phyloP scores from a whole-genome alignment of 2,888 invertebrate species.

The Drosophila putrida region DNA sequence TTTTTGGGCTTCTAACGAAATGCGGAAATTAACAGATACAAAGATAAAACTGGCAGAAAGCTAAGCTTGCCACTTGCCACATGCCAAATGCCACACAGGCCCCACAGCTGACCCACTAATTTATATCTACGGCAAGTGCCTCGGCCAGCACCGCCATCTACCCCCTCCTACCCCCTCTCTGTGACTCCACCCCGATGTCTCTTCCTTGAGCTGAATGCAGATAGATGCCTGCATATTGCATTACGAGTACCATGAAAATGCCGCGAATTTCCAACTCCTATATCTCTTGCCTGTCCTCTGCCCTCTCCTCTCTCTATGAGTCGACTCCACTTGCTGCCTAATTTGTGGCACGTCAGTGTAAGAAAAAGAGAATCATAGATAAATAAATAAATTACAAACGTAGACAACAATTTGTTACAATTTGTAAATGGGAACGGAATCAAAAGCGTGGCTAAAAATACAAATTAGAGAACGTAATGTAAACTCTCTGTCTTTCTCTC shows the following conservation, averaged over 20 bases:
- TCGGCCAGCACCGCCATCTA: background rate
- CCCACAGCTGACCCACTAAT: constrained; percentile 49
- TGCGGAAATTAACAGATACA: constrained; percentile 71
- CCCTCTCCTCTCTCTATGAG: background rate
- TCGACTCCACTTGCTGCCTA: constrained; percentile 11
- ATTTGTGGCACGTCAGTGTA: constrained; percentile 40
- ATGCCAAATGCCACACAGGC: background rate
- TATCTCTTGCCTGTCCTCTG: background rate
- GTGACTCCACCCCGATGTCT: background rate
- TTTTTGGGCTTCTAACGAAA: constrained; percentile 38
- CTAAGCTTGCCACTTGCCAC: background rate
- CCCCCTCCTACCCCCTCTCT: background rate
- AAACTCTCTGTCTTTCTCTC: background rate
- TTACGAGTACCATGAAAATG: constrained; percentile 16
- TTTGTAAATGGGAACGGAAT: constrained; percentile 34
- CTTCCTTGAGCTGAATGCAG: constrained; percentile 46
- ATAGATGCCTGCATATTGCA: constrained; percentile 56
- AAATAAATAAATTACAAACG: constrained; percentile 49
- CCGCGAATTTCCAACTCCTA: background rate
- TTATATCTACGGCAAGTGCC: constrained; percentile 37
- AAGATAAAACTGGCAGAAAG: constrained; percentile 48
- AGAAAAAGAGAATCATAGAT: constrained; percentile 1
- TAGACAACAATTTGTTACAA: constrained; percentile 61
- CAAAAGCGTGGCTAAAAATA: constrained; percentile 11
- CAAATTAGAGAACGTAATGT: constrained; percentile 3